Percentiles rank a stretch among this genome's conserved stretches.
These are phyloP conservation scores for Protonemura montana DNA, from an alignment of 2,888 invertebrate species.

Conservation along the genomic window DNA sequence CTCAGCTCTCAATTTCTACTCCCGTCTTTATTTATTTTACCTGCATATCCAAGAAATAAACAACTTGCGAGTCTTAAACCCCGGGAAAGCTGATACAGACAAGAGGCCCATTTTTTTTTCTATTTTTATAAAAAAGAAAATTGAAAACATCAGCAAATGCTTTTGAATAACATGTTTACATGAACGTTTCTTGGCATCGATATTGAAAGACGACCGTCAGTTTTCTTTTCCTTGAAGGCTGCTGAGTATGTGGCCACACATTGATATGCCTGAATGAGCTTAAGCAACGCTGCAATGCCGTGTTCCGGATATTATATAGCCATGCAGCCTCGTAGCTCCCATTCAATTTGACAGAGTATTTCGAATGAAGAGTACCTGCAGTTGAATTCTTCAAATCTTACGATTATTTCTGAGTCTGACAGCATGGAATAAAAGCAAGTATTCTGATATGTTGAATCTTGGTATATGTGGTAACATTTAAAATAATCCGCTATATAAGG, in stretches of 20 bases:
- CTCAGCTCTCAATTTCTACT: background rate
- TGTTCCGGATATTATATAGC: background rate
- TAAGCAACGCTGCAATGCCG: no score
- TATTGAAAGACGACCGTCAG: background rate
- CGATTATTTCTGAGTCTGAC: background rate
- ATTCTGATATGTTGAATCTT: background rate
- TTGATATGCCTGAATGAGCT: background rate
- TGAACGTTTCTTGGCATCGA: constrained; percentile 14
- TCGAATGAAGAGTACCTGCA: background rate
- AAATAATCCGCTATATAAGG: background rate
- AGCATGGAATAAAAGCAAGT: background rate
- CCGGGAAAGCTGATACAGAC: constrained; percentile 5
- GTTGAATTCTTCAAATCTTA: background rate
- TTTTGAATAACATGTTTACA: constrained; percentile 30
- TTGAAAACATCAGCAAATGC: constrained; percentile 27
- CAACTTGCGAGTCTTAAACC: background rate
- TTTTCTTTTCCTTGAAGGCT: background rate
- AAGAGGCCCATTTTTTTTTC: no score
- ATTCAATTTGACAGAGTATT: background rate
- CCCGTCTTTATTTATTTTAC: background rate
- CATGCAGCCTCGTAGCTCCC: background rate
- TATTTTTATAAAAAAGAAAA: constrained; percentile 12
- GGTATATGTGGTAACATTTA: background rate
- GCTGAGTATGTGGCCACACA: background rate
- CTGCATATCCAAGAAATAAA: background rate